phyloP scores from a whole-genome alignment of 2,113 vertebrate genomes.

The Mobula hypostoma region DNA sequence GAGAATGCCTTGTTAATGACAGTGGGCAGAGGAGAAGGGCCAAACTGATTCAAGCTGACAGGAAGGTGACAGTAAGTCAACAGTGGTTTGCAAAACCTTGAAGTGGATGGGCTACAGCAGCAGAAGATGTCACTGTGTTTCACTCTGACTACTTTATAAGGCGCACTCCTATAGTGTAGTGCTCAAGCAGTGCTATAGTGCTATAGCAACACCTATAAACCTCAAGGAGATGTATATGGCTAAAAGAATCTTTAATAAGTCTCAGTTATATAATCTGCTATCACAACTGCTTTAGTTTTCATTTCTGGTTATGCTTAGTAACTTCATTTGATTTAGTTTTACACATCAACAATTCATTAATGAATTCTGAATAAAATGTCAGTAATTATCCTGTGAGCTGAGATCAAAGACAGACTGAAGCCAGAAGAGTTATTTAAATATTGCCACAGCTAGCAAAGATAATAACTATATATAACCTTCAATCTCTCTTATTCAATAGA shows the following conservation, averaged over 20 bases:
- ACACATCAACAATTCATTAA: conserved; percentile 22
- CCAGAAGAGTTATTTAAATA: conserved; percentile 18
- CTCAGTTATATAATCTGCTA: not conserved
- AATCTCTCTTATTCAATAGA: not conserved
- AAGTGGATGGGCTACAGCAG: no score
- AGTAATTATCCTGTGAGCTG: conserved; percentile 24
- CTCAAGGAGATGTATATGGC: not conserved
- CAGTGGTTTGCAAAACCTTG: no score
- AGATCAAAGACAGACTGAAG: not conserved
- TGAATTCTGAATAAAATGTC: conserved; percentile 15
- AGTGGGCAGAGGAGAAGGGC: no score
- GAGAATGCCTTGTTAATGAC: no score
- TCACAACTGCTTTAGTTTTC: not conserved
- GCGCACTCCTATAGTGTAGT: no score
- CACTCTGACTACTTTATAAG: no score
- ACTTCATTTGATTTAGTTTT: not conserved
- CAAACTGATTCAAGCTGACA: no score
- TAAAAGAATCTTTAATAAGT: not conserved
- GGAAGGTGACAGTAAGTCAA: no score
- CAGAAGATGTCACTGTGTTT: no score
- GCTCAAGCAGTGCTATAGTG: not conserved
- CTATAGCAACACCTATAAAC: not conserved
- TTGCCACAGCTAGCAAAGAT: not conserved
- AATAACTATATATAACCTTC: conserved; percentile 10
- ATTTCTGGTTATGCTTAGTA: not conserved